These are phyloP conservation scores for Drosophila repletoides DNA, from an alignment of 1,140 invertebrate species.

Conservation along the genomic window DNA sequence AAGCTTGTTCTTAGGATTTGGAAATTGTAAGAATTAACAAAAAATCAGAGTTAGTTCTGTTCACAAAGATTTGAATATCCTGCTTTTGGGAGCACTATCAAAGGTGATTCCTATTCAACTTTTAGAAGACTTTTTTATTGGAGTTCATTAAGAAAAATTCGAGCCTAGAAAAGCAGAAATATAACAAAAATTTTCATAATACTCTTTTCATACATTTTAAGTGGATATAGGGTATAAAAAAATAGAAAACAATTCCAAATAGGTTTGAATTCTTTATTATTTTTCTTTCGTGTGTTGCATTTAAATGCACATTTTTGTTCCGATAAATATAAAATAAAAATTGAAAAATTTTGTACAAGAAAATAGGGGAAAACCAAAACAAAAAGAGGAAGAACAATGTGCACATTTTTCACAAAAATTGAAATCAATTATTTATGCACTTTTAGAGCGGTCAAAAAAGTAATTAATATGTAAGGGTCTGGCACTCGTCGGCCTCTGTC, in stretches of 20 bases:
- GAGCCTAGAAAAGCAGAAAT: no score
- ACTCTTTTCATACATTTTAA: not conserved
- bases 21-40: no score
- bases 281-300: constrained; percentile 31
- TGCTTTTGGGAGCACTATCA: no score
- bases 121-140: no score
- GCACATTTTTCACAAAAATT: constrained; percentile 33
- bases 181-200: not conserved
- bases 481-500: no score
- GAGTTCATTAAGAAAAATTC: no score
- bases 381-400: constrained; percentile 28
- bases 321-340: not conserved
- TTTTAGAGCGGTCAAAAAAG: constrained; percentile 61
- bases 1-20: no score
- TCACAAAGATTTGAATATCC: no score
- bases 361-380: constrained; percentile 1
- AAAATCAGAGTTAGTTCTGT: no score
- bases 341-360: constrained; percentile 17
- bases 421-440: constrained; percentile 56
- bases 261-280: constrained; percentile 35
- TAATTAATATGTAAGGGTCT: constrained; percentile 59
- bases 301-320: constrained; percentile 37
- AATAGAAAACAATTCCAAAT: constrained; percentile 17
- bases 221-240: not conserved
- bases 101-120: no score